Evolutionary conservation across 2,797 vertebrate genomes (phyloP).

Genomic region (Brachyrhaphis roseni): DNA sequence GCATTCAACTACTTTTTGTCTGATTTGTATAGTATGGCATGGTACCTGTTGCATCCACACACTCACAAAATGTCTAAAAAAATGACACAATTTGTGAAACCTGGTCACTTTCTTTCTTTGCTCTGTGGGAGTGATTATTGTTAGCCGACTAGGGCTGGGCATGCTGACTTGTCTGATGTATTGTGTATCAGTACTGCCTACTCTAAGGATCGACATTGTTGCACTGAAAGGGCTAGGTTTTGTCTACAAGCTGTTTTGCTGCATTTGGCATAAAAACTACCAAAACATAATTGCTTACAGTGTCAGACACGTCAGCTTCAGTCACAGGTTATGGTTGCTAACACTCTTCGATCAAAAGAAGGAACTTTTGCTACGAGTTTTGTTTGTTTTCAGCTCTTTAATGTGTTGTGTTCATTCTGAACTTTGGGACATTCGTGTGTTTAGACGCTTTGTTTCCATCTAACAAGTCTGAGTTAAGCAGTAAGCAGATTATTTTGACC

Average conservation of each 20-base stretch:
- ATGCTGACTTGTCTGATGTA: neutral
- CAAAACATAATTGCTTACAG: neutral
- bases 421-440: neutral
- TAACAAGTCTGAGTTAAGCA: neutral
- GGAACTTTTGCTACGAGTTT: neutral
- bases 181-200: neutral
- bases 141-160: neutral
- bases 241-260: neutral
- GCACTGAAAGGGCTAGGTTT: too few relatives aligned
- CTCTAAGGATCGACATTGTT: neutral
- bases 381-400: neutral
- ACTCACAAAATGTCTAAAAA: neutral
- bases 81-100: neutral
- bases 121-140: too few relatives aligned
- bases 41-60: neutral
- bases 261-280: neutral
- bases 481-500: neutral
- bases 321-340: neutral
- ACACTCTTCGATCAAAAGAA: neutral
- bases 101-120: neutral
- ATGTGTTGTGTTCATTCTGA: neutral
- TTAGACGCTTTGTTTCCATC: neutral
- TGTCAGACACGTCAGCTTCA: neutral
- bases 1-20: neutral
- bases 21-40: neutral